Evolutionary conservation across 2,888 invertebrate species (phyloP).

Genomic region (Habrosyne pyritoides): DNA sequence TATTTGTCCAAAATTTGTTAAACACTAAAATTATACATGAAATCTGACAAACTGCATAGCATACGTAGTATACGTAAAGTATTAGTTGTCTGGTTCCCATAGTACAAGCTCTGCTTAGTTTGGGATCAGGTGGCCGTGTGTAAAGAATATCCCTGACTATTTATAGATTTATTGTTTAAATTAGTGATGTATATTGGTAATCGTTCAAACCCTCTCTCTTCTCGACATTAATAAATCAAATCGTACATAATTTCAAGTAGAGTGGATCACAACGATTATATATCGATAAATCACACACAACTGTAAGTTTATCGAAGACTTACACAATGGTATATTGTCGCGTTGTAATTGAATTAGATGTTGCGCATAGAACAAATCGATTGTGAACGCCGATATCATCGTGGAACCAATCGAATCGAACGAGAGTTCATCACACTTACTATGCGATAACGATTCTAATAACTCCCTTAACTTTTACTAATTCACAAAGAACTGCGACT

Average conservation of each 20-base stretch:
- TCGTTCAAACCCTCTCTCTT: background rate
- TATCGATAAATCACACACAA: constrained; percentile 31
- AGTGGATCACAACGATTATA: constrained; percentile 10
- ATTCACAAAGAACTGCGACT: too few species aligned
- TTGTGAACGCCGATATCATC: constrained; percentile 47
- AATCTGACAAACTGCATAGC: too few species aligned
- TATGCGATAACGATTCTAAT: constrained; percentile 12
- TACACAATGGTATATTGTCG: constrained; percentile 54
- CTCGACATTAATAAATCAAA: background rate
- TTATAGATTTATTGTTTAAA: too few species aligned
- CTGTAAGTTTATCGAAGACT: constrained; percentile 43
- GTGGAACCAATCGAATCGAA: constrained; percentile 38
- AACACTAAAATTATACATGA: too few species aligned
- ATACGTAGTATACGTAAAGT: too few species aligned
- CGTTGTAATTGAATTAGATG: constrained; percentile 66
- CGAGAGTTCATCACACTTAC: constrained; percentile 45
- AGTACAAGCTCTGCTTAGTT: too few species aligned
- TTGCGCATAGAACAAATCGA: constrained; percentile 70
- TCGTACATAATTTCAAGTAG: background rate
- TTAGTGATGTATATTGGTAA: too few species aligned
- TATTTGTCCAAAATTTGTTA: too few species aligned
- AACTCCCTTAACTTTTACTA: too few species aligned
- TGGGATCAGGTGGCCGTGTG: too few species aligned
- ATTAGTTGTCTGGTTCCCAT: too few species aligned
- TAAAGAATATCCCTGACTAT: too few species aligned